Percentiles rank a stretch among this genome's conserved stretches.
These are phyloP conservation scores for Ornithorhynchus anatinus DNA, from an alignment of 2,113 vertebrate species.

Conservation along the genomic window DNA sequence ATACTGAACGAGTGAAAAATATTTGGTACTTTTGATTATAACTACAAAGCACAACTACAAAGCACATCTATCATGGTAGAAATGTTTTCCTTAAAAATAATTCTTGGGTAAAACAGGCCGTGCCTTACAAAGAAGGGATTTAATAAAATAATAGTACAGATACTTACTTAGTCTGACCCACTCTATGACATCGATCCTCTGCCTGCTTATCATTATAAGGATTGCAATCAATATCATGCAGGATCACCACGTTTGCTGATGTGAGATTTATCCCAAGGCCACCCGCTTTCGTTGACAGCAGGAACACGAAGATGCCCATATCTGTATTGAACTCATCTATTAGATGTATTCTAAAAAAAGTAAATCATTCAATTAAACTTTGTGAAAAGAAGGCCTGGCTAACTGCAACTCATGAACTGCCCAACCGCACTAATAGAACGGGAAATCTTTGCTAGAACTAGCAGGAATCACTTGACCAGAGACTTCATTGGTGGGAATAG, in stretches of 20 bases:
- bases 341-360: conserved; percentile 85
- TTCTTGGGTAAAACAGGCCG: background rate
- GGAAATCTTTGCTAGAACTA: too few species aligned
- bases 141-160: conserved; percentile 8
- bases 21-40: too few species aligned
- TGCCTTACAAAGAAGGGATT: background rate
- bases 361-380: conserved; percentile 13
- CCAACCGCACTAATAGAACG: too few species aligned
- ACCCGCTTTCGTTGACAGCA: conserved; percentile 95
- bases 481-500: too few species aligned
- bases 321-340: conserved; percentile 95
- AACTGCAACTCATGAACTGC: too few species aligned
- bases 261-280: conserved; percentile 96
- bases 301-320: conserved; percentile 91
- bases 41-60: too few species aligned
- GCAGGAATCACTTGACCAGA: too few species aligned
- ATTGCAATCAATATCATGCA: conserved; percentile 98
- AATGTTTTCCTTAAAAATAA: too few species aligned
- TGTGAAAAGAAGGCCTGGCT: background rate
- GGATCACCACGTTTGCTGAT: conserved; percentile 92
- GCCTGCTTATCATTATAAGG: conserved; percentile 98
- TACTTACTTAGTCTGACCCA: conserved; percentile 90
- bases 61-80: too few species aligned
- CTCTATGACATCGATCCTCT: conserved; percentile 93
- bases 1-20: too few species aligned